Evolutionary conservation across 2,888 invertebrate species (phyloP).

Genomic region (Ophion costatus): DNA sequence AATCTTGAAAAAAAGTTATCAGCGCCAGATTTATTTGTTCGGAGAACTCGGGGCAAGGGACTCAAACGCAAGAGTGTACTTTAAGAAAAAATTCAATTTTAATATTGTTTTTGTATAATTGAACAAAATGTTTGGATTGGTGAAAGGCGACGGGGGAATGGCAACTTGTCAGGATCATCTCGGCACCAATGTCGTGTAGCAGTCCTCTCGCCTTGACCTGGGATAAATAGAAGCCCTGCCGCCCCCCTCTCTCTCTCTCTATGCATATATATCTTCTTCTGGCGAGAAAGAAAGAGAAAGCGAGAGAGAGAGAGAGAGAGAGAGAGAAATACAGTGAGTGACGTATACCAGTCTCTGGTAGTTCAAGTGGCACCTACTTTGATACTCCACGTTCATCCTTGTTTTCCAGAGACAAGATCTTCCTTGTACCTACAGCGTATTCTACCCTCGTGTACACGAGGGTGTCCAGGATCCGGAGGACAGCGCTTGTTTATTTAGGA

Average conservation of each 20-base stretch:
- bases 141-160: neutral
- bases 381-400: conserved; percentile 68
- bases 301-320: no score
- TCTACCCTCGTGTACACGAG: conserved; percentile 64
- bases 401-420: conserved; percentile 77
- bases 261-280: no score
- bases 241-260: no score
- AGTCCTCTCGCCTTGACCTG: conserved; percentile 72
- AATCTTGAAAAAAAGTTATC: no score
- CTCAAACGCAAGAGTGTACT: no score
- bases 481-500: conserved; percentile 24
- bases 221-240: conserved; percentile 70
- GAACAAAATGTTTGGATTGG: no score
- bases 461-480: conserved; percentile 47
- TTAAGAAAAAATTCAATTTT: no score
- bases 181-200: conserved; percentile 77
- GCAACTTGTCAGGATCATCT: neutral
- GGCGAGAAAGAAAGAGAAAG: no score
- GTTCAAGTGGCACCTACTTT: conserved; percentile 75
- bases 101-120: no score
- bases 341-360: conserved; percentile 75
- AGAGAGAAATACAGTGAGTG: conserved; percentile 17
- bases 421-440: conserved; percentile 69
- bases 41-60: no score
- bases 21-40: no score